Evolutionary conservation across 2,888 invertebrate genomes (phyloP).

Genomic region (Cantharis lateralis): DNA sequence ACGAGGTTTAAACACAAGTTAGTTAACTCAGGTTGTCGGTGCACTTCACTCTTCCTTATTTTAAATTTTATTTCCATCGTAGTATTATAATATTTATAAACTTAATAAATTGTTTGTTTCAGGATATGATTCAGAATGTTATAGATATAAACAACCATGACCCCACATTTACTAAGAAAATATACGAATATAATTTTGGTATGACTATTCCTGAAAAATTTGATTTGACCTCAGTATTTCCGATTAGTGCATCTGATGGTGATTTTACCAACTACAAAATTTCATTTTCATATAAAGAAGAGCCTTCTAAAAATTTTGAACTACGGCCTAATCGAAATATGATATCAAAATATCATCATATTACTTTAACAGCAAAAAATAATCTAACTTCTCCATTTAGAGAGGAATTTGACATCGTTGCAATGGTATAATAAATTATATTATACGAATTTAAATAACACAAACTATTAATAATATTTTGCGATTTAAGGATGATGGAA

Average conservation of each 20-base stretch:
- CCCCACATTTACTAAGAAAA: conserved; percentile 11
- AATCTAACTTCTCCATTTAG: not conserved
- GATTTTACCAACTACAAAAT: conserved; percentile 12
- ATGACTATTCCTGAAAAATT: conserved; percentile 6
- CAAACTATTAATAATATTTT: not conserved
- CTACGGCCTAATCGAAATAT: not conserved
- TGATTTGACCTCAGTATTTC: not conserved
- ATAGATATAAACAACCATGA: conserved; percentile 16
- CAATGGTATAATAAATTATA: conserved; percentile 3
- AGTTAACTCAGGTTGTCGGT: no score
- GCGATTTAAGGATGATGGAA: not conserved
- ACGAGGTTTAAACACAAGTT: no score
- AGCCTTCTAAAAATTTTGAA: conserved; percentile 2
- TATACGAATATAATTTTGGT: conserved; percentile 16
- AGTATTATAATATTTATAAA: not conserved
- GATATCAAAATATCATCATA: not conserved
- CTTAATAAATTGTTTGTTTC: not conserved
- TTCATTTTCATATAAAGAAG: not conserved
- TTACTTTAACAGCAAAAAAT: not conserved
- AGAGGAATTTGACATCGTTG: conserved; percentile 7
- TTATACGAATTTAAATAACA: not conserved
- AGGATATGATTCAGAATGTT: conserved; percentile 1
- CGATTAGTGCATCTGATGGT: conserved; percentile 9
- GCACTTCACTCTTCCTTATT: no score
- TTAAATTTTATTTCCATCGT: no score